Percentiles rank a stretch among this genome's conserved stretches.
Conservation (phyloP, 2,797 vertebrate genomes). For the Protosalanx chinensis region DNA sequence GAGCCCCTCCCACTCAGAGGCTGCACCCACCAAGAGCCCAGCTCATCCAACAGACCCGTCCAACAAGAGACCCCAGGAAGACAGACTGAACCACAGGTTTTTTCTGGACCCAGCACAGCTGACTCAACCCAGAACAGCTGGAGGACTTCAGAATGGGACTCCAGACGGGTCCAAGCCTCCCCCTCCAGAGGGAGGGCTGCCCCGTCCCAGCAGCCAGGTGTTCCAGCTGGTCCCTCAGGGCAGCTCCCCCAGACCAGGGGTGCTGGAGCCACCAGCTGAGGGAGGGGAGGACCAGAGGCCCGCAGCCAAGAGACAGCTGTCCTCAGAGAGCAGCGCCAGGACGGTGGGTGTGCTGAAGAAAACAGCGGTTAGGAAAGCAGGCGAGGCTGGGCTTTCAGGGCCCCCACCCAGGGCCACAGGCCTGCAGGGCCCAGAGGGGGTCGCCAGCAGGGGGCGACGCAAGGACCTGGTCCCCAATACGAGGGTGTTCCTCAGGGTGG, state of each 20-base stretch:
- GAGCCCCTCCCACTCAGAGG: conserved; percentile 7
- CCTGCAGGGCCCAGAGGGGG: conserved; percentile 15
- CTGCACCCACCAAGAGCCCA: conserved; percentile 14
- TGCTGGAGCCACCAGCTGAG: conserved; percentile 61
- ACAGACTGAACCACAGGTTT: conserved; percentile 5
- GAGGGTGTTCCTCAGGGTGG: conserved; percentile 68
- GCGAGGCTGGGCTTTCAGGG: neutral
- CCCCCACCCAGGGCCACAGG: neutral
- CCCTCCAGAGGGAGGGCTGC: neutral
- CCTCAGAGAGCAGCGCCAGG: conserved; percentile 69
- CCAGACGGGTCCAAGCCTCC: conserved; percentile 18
- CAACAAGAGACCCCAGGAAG: conserved; percentile 7
- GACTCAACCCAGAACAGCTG: too few relatives aligned
- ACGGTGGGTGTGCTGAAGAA: conserved; percentile 72
- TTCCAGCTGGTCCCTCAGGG: conserved; percentile 22
- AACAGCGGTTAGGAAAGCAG: conserved; percentile 64
- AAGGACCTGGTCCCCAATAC: conserved; percentile 69
- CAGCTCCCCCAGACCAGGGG: conserved; percentile 34
- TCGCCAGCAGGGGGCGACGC: conserved; percentile 47
- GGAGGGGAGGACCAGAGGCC: conserved; percentile 67
- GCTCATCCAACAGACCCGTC: neutral
- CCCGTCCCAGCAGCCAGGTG: too few relatives aligned
- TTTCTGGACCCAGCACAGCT: too few relatives aligned
- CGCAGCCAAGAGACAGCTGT: conserved; percentile 73
- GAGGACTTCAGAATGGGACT: too few relatives aligned